Conservation (phyloP, 2,113 vertebrate genomes). For the Grus americana region DNA sequence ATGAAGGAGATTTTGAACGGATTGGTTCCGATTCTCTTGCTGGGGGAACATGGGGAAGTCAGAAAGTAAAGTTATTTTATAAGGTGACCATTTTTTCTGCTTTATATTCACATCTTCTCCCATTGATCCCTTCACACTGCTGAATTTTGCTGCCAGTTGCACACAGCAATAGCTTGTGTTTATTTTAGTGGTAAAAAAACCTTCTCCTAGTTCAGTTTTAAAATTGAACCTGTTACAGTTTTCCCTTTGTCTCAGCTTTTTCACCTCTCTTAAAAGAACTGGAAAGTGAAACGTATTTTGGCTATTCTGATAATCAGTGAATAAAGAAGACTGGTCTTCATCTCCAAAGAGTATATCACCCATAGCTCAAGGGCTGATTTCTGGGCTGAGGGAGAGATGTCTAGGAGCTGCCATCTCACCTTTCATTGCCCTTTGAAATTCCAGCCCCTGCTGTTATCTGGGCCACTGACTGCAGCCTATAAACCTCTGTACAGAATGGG, state of each 20-base stretch:
- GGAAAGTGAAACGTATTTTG: neutral
- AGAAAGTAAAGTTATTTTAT: neutral
- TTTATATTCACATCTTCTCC: too few species aligned
- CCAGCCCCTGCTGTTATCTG: neutral
- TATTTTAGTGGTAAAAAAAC: neutral
- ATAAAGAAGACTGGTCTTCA: neutral
- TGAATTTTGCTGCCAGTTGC: too few species aligned
- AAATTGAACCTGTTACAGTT: neutral
- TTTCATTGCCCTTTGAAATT: slow-evolving; percentile 39
- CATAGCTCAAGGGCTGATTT: neutral
- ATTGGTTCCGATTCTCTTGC: neutral
- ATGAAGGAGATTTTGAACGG: neutral
- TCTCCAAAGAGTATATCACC: neutral
- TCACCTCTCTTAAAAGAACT: neutral
- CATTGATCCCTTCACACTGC: too few species aligned
- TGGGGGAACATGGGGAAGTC: neutral
- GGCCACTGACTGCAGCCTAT: neutral
- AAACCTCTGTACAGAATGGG: neutral
- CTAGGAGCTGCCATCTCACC: neutral
- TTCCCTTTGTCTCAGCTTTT: neutral
- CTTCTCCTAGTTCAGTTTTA: neutral
- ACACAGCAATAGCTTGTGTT: too few species aligned
- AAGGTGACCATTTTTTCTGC: too few species aligned
- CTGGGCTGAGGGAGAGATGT: neutral
- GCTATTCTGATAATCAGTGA: neutral